phyloP scores from a whole-genome alignment of 1,140 invertebrate genomes.

The Pteromalus puparum region DNA sequence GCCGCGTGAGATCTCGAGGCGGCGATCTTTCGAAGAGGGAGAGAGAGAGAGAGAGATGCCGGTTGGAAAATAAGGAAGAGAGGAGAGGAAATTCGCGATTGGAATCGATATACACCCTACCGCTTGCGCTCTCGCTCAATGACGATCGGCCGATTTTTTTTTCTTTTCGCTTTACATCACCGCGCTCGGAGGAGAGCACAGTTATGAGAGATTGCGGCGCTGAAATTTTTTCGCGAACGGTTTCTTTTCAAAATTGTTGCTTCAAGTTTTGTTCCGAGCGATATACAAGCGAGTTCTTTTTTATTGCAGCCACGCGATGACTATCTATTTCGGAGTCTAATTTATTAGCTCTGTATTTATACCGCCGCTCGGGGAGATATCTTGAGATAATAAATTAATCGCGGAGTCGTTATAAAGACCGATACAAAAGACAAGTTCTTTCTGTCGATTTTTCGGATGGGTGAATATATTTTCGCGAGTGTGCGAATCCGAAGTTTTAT shows the following conservation, averaged over 20 bases:
- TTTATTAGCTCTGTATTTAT: neutral
- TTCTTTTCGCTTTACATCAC: neutral
- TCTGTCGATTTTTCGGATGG: too few relatives aligned
- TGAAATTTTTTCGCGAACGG: neutral
- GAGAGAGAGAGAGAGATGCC: neutral
- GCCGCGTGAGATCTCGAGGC: constrained; percentile 16
- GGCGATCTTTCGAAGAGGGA: constrained; percentile 26
- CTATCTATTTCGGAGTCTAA: neutral
- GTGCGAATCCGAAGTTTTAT: neutral
- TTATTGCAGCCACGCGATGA: neutral
- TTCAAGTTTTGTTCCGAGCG: neutral
- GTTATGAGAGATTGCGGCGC: neutral
- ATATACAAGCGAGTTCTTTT: neutral
- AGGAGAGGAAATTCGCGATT: constrained; percentile 30
- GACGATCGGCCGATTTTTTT: constrained; percentile 1
- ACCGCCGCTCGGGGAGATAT: neutral
- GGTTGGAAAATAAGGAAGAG: constrained; percentile 10
- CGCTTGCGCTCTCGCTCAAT: neutral
- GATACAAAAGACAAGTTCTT: neutral
- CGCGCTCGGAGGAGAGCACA: neutral
- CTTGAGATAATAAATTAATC: neutral
- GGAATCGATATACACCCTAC: constrained; percentile 14
- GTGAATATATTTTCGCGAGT: too few relatives aligned
- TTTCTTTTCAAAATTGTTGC: neutral
- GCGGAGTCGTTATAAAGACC: neutral